Base-by-base conservation (phyloP, 1,140 invertebrate genomes). In the Drosophila bocqueti region DNA sequence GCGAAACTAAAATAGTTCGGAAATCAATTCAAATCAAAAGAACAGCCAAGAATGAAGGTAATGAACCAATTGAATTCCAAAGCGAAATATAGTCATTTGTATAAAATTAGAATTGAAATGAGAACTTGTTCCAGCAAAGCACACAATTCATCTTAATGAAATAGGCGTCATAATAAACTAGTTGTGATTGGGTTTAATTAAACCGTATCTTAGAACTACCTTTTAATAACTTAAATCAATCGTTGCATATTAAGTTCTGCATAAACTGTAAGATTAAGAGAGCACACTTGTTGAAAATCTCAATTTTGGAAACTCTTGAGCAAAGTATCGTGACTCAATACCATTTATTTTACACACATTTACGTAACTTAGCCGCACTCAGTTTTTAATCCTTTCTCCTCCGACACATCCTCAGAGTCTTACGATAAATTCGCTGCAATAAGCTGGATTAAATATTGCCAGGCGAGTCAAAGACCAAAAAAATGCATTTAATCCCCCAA, bases 381-480 rank as follows among this genome's bases (percentile, higher is more conserved):
- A n/a, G 13, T 42, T 31, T 72, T 21, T 73, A 73, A 74, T 73
- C 68, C 71, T 73, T 74, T 74, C 71, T 74, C 69, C 43, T 5
- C 24, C 31, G 45, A 47, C 67, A 55, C 67, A 71, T 71, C 67
- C 40, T 68, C 67, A n/a, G 31, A 40, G 52, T 24, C 49, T 68
- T 68, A 24, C 73, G 49, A 76, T 77, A 77, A 77, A 76, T 77
- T 76, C 45, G 36, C 26, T 26, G 47, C 55, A 63, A 61, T 69
- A 54, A 49, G 65, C 26, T 38, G 63, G 47, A 71, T 87, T 79
- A 86, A 83, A 87, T 87, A 83, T 76, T 73, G 59, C 54, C 68
- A 71, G 62, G 82, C 69, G 50, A 83, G 84, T 74, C 72, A 78
- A 86, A 80, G 74, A 77, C 73, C 63, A 89, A 74, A 89, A 87